Evolutionary conservation across 2,113 vertebrate species (phyloP).

Genomic region (Melozone crissalis): DNA sequence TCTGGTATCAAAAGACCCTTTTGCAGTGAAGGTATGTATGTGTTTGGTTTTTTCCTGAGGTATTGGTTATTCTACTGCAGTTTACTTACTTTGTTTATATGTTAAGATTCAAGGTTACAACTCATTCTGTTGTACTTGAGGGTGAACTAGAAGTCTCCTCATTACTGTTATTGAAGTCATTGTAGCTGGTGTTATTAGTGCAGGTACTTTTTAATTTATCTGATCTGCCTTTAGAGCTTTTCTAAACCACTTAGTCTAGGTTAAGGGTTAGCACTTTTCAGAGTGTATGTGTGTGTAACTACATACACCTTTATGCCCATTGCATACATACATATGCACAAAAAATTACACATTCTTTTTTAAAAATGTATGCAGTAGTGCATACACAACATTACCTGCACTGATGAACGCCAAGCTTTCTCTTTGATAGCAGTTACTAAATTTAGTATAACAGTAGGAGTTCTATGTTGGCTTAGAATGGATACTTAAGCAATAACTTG

Average conservation of each 20-base stretch:
- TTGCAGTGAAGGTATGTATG: constrained; percentile 93
- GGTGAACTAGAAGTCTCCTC: not conserved
- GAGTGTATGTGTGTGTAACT: not conserved
- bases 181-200: not conserved
- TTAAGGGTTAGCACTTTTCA: not conserved
- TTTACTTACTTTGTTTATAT: not conserved
- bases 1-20: constrained; percentile 97
- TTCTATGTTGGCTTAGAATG: not conserved
- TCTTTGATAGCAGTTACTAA: not conserved
- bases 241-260: not conserved
- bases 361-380: not conserved
- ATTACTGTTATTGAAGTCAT: not conserved
- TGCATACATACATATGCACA: not conserved
- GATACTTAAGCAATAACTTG: not conserved
- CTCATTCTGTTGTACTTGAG: not conserved
- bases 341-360: rapidly evolving
- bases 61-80: not conserved
- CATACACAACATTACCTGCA: not conserved
- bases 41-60: not conserved
- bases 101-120: not conserved
- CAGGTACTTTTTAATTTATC: not conserved
- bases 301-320: not conserved
- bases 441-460: not conserved
- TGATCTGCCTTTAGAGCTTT: not conserved
- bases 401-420: not conserved